phyloP scores from a whole-genome alignment of 1,140 invertebrate genomes.

The Thaumetopoea pityocampa region DNA sequence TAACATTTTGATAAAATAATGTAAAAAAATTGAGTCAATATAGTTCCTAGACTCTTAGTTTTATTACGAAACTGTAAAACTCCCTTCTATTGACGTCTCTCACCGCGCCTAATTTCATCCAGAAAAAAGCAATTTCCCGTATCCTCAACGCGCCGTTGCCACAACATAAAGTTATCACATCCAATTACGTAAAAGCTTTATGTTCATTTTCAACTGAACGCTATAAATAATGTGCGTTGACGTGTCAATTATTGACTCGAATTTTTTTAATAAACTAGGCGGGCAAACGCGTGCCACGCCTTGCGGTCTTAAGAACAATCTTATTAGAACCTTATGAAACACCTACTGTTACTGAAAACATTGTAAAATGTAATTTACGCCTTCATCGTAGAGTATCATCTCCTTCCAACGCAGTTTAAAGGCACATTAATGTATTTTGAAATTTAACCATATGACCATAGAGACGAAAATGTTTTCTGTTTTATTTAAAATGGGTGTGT shows the following conservation, averaged over 20 bases:
- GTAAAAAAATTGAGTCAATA: too few species aligned
- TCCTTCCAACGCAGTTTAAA: constrained; percentile 15
- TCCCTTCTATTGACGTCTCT: neutral
- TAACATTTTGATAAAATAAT: too few species aligned
- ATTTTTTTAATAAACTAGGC: constrained; percentile 52
- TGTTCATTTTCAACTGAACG: constrained; percentile 49
- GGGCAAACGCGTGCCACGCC: constrained; percentile 52
- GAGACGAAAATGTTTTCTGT: constrained; percentile 17
- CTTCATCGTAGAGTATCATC: constrained; percentile 18
- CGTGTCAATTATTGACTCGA: constrained; percentile 65
- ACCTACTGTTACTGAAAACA: constrained; percentile 22
- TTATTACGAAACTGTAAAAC: too few species aligned
- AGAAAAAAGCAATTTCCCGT: constrained; percentile 39
- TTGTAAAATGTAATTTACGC: constrained; percentile 22
- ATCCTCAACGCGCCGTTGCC: constrained; percentile 29
- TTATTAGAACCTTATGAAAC: constrained; percentile 33
- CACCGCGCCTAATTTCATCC: neutral
- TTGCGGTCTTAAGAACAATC: constrained; percentile 26
- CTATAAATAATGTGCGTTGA: constrained; percentile 67
- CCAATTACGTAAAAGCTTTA: constrained; percentile 59
- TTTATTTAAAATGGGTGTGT: constrained; percentile 36
- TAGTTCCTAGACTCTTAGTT: too few species aligned
- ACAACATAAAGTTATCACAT: constrained; percentile 59
- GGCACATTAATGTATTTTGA: constrained; percentile 10
- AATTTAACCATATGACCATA: constrained; percentile 14